A percentile compares a stretch with the other conserved stretches of the same genome.
These are phyloP conservation scores for Planiliza haematocheilus DNA, from an alignment of 2,113 vertebrate genomes.

Conservation along the genomic window DNA sequence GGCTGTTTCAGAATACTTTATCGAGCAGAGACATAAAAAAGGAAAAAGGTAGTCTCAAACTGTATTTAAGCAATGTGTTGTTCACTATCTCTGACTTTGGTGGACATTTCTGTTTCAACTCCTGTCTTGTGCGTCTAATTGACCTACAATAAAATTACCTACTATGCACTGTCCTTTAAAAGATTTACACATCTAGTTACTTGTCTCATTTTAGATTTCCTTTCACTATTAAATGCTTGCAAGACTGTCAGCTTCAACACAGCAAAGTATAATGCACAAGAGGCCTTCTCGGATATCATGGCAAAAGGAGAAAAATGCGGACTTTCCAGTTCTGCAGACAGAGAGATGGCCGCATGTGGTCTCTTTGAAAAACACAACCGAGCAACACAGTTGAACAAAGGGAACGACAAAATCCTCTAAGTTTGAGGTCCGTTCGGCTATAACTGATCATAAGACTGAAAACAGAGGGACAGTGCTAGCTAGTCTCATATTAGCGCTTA, in stretches of 20 bases:
- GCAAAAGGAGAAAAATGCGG: constrained; percentile 63
- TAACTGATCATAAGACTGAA: too few relatives aligned
- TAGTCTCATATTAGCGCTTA: too few relatives aligned
- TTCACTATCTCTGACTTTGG: too few relatives aligned
- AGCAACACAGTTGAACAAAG: constrained; percentile 7
- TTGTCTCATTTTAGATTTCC: background rate
- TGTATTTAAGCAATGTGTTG: too few relatives aligned
- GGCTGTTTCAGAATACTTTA: constrained; percentile 9
- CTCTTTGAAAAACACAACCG: constrained; percentile 44
- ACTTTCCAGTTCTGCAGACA: constrained; percentile 57
- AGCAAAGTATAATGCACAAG: constrained; percentile 30
- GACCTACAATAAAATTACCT: too few relatives aligned
- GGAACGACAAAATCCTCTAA: too few relatives aligned
- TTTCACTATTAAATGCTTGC: constrained; percentile 23
- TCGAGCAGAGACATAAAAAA: too few relatives aligned
- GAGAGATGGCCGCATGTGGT: constrained; percentile 19
- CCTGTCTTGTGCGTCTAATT: too few relatives aligned
- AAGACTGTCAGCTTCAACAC: background rate
- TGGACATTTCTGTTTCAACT: background rate
- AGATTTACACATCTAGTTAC: background rate
- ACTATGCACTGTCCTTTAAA: background rate
- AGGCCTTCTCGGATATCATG: constrained; percentile 68
- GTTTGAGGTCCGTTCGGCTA: too few relatives aligned
- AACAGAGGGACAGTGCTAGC: too few relatives aligned
- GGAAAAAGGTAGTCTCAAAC: too few relatives aligned